Conservation (phyloP, 2,797 vertebrate species). For the Apodemus agrarius region DNA sequence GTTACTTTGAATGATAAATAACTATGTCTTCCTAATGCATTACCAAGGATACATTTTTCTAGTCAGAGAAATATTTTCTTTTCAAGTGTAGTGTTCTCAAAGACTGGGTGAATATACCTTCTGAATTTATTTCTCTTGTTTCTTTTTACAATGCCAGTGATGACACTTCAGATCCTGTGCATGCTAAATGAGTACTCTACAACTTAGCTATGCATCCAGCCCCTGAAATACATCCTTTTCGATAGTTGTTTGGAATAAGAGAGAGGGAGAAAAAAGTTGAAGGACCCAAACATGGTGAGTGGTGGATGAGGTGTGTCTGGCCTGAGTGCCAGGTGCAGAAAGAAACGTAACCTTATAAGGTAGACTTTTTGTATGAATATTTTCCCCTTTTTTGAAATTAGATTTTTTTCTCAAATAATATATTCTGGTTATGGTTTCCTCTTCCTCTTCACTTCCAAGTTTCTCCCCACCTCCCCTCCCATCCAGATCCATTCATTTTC, state of each 20-base stretch:
- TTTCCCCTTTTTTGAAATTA: neutral
- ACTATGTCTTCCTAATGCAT: conserved; percentile 38
- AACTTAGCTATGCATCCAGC: neutral
- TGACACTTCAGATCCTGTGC: too few species aligned
- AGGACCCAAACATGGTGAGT: neutral
- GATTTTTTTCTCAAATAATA: neutral
- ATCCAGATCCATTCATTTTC: neutral
- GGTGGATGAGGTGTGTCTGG: neutral
- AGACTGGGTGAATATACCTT: neutral
- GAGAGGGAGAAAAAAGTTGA: neutral
- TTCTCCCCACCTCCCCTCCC: too few species aligned
- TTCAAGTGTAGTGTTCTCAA: neutral
- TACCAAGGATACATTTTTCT: neutral
- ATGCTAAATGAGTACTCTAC: neutral
- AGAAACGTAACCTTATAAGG: conserved; percentile 4
- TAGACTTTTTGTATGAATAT: neutral
- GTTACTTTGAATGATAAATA: conserved; percentile 41
- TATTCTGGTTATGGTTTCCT: neutral
- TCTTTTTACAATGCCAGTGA: neutral
- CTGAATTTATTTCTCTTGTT: neutral
- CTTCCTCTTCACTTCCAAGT: neutral
- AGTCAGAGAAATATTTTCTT: neutral
- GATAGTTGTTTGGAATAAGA: neutral
- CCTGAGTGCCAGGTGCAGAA: neutral
- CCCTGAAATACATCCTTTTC: neutral